Base-by-base conservation (phyloP, 2,113 vertebrate species). In the Copsychus sechellarum region DNA sequence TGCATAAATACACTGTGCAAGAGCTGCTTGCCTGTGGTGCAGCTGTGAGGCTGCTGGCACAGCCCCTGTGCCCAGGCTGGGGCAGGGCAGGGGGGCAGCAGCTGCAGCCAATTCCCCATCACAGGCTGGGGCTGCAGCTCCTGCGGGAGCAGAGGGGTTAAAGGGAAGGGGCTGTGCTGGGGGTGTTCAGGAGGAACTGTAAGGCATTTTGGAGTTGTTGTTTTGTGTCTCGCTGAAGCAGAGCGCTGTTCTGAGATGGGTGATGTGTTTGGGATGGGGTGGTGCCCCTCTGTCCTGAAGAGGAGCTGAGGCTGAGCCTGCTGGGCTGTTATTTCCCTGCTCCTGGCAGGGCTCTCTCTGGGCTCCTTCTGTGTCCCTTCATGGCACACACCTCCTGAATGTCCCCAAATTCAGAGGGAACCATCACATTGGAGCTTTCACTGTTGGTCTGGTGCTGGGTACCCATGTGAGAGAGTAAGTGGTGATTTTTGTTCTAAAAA, bases 331-430 rank as follows among this genome's bases (percentile, higher is more conserved):
- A 4, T 65, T 36, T 70, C 26, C 15, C 14, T 50, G 14, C 34
- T 64, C 16, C 5, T 53, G 31, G 38, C 7, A 31, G 36, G 50
- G 48, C 11, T 12, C 24, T 1, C 5, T 48, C 40, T 40, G 73
- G 11, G 29, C 4, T 5, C 8, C 5, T 36, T 40, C 21, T 61
- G 26, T 56, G 29, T 21, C 6, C 0, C 29, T 25, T 70, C 6
- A 2, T 10, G n/a, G 53, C 21, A 36, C 2, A 13, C 0, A 0
- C 2, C 38, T 48, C 42, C 47, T 70, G n/a, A 43, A 12, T 19
- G 6, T 47, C 33, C 31, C 24, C 24, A 40, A 0, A 6, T 9
- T 13, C 1, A 9, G 28, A 1, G 23, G 12, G 19, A 58, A 6
- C 19, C 12, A 36, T 9, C 19, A 25, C 43, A 82, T 7, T 3